Base-by-base conservation (phyloP, 1,140 invertebrate genomes). In the Augochlora pura region DNA sequence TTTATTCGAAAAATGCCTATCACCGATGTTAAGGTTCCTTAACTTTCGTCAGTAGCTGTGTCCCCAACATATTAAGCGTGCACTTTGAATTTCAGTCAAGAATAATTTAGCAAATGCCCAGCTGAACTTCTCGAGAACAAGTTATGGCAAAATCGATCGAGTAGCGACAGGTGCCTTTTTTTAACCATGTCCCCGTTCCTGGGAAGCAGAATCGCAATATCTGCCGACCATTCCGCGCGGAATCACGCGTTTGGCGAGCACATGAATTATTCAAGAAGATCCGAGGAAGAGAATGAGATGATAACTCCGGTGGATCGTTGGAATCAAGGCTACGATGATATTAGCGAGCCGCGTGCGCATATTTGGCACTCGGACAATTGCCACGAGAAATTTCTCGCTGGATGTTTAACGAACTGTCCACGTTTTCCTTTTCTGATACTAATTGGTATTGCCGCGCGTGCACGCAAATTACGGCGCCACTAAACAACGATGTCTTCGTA, bases 201-300 rank as follows among this genome's bases (percentile, higher is more conserved):
- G 72, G 18, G 62, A 23, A 64, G 38, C 39, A 70, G 23, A 63
- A 63, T 77, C 75, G 54, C 66, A 63, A 52, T 70, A 49, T 71
- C 42, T 63, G 42, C 18, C 16, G 46, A 21, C 27, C 21, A 25
- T 68, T n/a, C 57, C 42, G 7, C 32, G 25, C 25, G 25, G n/a
- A 73, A 83, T 54, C 49, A 67, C 68, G 39, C 69, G 39, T 63
- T 72, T 25, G 77, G 49, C 64, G 52, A 67, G 77, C 69, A 7
- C 38, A 85, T 76, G 81, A 85, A 85, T 85, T 84, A 85, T 85
- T 83, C 82, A 85, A 66, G 27, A 52, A 60, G 66, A 84, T 84
- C 68, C 52, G 54, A 46, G 27, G 67, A n/a, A 25, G 62, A 25
- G 62, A 84, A 81, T 78, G 66, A 81, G 69, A 85, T 78, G 82